phyloP scores from a whole-genome alignment of 2,888 invertebrate genomes.

The Erebia ligea region DNA sequence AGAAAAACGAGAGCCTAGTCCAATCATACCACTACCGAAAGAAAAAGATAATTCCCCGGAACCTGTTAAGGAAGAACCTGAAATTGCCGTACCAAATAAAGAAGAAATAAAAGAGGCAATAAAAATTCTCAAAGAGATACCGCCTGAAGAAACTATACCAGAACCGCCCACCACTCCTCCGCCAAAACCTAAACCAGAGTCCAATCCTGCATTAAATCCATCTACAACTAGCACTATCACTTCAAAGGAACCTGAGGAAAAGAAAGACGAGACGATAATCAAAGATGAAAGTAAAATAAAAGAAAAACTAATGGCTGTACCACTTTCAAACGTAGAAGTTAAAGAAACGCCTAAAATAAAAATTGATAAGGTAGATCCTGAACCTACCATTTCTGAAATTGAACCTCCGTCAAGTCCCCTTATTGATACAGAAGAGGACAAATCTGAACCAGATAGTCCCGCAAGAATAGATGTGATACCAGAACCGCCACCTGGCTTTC shows the following conservation, averaged over 20 bases:
- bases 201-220: constrained; percentile 27
- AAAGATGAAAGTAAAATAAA: constrained; percentile 47
- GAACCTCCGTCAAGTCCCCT: constrained; percentile 72
- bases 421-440: constrained; percentile 76
- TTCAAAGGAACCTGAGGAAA: constrained; percentile 43
- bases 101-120: constrained; percentile 49
- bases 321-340: constrained; percentile 50
- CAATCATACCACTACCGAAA: constrained; percentile 48
- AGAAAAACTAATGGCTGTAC: constrained; percentile 48
- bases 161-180: constrained; percentile 65
- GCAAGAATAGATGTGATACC: constrained; percentile 77
- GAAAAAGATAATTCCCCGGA: constrained; percentile 54
- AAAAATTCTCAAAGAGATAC: constrained; percentile 49
- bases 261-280: constrained; percentile 39
- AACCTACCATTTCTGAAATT: constrained; percentile 53
- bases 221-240: constrained; percentile 30
- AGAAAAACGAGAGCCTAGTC: constrained; percentile 52
- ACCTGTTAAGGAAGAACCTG: constrained; percentile 53
- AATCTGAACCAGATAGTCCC: constrained; percentile 78
- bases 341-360: constrained; percentile 48
- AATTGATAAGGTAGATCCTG: constrained; percentile 58
- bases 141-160: constrained; percentile 48
- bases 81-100: constrained; percentile 48
- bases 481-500: constrained; percentile 75
- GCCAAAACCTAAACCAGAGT: constrained; percentile 45